These are phyloP conservation scores for Dinocampus coccinellae DNA, from an alignment of 2,888 invertebrate genomes.

Conservation along the genomic window DNA sequence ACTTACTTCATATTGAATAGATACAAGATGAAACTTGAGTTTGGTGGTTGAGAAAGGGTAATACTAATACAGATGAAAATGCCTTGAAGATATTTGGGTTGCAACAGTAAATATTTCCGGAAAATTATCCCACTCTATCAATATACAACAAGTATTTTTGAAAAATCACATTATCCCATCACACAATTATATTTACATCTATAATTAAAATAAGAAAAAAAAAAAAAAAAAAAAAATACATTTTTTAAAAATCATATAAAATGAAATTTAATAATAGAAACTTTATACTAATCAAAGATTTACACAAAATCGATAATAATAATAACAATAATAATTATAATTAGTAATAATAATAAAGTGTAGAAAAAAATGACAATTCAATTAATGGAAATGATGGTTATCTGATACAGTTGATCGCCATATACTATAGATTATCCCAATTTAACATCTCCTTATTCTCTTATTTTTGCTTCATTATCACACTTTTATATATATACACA, in stretches of 20 bases:
- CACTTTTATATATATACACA: neutral
- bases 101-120: constrained; percentile 1
- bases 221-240: too few relatives aligned
- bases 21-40: neutral
- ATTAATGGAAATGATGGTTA: constrained; percentile 3
- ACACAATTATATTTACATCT: too few relatives aligned
- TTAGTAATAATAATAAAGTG: too few relatives aligned
- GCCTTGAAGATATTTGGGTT: constrained; percentile 17
- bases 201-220: too few relatives aligned
- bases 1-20: constrained; percentile 11
- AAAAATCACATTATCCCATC: too few relatives aligned
- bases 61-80: constrained; percentile 24
- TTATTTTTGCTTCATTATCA: neutral
- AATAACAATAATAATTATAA: too few relatives aligned
- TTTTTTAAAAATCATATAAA: too few relatives aligned
- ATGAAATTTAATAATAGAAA: too few relatives aligned
- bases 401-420: neutral
- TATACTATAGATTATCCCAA: neutral
- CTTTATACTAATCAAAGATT: too few relatives aligned
- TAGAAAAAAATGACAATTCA: neutral
- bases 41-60: neutral
- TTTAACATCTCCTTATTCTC: neutral
- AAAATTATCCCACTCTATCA: neutral
- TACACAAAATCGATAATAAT: too few relatives aligned
- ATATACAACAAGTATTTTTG: too few relatives aligned